Conservation (phyloP, 2,113 vertebrate species). For the Rynchops niger region DNA sequence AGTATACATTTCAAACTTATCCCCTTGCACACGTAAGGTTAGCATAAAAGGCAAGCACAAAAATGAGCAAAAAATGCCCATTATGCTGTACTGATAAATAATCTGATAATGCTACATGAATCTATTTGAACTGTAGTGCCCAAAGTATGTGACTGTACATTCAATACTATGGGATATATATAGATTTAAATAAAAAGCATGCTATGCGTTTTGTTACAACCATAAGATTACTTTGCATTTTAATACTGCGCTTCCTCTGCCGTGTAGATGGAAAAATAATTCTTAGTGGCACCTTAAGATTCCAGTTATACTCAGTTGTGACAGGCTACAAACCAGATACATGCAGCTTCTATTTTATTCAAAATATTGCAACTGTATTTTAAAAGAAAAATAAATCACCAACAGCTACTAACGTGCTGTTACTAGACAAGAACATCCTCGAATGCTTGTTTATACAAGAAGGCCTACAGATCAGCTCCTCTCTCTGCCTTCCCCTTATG, state of each 20-base stretch:
- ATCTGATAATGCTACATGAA: not conserved
- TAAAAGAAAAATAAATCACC: not conserved
- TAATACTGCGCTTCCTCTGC: not conserved
- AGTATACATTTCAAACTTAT: not conserved
- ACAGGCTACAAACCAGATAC: not conserved
- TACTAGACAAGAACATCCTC: not conserved
- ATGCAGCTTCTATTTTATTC: not conserved
- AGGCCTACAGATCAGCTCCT: not conserved
- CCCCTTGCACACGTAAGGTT: not conserved
- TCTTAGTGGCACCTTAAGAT: not conserved
- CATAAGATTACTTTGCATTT: not conserved
- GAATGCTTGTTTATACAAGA: not conserved
- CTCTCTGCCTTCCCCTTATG: not conserved
- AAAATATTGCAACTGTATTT: not conserved
- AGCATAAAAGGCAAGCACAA: not conserved
- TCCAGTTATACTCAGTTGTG: not conserved
- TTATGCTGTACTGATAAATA: not conserved
- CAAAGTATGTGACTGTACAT: not conserved
- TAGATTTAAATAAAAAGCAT: not conserved
- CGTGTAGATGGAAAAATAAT: not conserved
- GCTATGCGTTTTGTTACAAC: not conserved
- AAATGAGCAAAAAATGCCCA: not conserved
- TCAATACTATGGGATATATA: not conserved
- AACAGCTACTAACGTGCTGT: not conserved
- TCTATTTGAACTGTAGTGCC: not conserved